A percentile compares a stretch with the other conserved stretches of the same genome.
phyloP scores from a whole-genome alignment of 2,888 invertebrate genomes.

The Drosophila multiciliata region DNA sequence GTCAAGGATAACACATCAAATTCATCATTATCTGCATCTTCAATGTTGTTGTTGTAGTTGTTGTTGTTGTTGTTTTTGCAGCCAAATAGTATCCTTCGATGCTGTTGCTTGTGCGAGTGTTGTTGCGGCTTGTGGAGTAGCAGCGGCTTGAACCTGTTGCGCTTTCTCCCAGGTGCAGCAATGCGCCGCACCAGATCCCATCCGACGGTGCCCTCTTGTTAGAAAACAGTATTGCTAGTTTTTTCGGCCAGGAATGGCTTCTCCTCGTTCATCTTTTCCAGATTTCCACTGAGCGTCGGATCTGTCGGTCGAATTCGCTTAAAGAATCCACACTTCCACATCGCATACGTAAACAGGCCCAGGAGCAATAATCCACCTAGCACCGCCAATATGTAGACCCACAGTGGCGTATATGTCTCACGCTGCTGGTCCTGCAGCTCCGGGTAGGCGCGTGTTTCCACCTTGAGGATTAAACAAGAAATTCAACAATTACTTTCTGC shows the following conservation, averaged over 20 bases:
- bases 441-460: conserved; percentile 93
- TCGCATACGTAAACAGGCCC: conserved; percentile 90
- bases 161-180: conserved; percentile 63
- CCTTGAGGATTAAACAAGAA: conserved; percentile 85
- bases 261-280: conserved; percentile 91
- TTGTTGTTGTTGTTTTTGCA: conserved; percentile 26
- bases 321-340: conserved; percentile 97
- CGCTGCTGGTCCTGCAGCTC: conserved; percentile 91
- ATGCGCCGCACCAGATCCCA: conserved; percentile 79
- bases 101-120: conserved; percentile 23
- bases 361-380: conserved; percentile 93
- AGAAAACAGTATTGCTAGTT: conserved; percentile 81
- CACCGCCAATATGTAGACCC: conserved; percentile 94
- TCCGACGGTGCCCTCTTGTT: conserved; percentile 84
- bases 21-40: conserved; percentile 39
- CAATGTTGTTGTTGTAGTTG: conserved; percentile 49
- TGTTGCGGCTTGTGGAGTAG: conserved; percentile 26
- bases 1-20: conserved; percentile 65
- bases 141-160: conserved; percentile 50
- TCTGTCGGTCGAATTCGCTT: conserved; percentile 93
- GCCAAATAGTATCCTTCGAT: conserved; percentile 13
- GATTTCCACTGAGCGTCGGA: conserved; percentile 92
- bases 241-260: conserved; percentile 86
- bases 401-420: conserved; percentile 91
- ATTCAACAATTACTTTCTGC: background rate